Evolutionary conservation across 2,888 invertebrate genomes (phyloP), one percentile per base, ranked within the genome.

Genomic region (Nomada goodeniana): DNA sequence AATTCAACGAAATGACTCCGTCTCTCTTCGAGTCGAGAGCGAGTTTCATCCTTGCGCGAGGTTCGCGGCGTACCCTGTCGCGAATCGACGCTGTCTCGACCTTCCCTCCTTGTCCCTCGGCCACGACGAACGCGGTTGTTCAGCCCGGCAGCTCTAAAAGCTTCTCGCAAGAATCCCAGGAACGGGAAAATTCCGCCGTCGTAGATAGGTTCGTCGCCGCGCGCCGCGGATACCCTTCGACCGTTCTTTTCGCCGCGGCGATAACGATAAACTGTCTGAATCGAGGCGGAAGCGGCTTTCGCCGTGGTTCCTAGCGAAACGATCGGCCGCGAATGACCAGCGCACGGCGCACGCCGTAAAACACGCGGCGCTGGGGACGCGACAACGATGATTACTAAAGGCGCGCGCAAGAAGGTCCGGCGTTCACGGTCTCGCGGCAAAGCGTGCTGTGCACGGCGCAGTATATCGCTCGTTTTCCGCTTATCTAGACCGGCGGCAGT

Each of bases 1-100:
- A 89, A 88, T 91, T 89, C 76, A 88, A 72, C 85, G 84, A 89
- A 90, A 89, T 88, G 88, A 90, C 88, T 90, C 36, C 36, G 36
- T 36, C 36, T 36, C 5, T 60, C 80, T 67, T 73, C 73, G 71
- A 69, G 57, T 76, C 85, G 85, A 50, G 68, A 80, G 59, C 64
- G 81, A 77, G 80, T 88, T 84, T 82, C 79, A 55, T 68, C 74
- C 76, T 36, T 59, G 69, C 67, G 78, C 65, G 55, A 70, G 44
- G 59, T 60, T 23, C 42, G 57, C 64, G 69, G 74, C 75, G 76
- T 76, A 82, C 65, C 77, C 72, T 60, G 67, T 78, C 79, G 75
- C 60, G 81, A 53, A 72, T 29, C 60, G 20, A 23, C 42, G 26
- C 55, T n/a, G 36, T 29, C 15, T 26, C 57, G 42, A 9, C 63